Conservation (phyloP, 2,888 invertebrate species). For the Leistus spinibarbis region DNA sequence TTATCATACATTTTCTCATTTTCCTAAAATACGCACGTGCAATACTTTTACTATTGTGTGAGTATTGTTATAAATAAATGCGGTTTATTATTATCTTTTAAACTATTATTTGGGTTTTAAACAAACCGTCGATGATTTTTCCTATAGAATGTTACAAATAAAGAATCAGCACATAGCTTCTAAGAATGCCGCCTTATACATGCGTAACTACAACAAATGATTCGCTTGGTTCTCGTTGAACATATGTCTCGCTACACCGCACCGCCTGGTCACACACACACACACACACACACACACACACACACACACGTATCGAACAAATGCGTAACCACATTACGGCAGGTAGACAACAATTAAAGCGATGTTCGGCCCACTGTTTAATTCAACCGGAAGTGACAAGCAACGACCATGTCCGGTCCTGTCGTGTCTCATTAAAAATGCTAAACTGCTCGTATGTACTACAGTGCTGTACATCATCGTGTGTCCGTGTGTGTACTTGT, state of each 20-base stretch:
- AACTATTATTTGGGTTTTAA: too few relatives aligned
- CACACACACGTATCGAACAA: background rate
- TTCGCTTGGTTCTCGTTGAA: too few relatives aligned
- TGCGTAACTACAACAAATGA: too few relatives aligned
- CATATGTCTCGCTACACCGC: background rate
- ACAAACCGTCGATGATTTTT: too few relatives aligned
- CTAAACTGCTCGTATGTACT: slow-evolving; percentile 17
- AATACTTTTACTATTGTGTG: too few relatives aligned
- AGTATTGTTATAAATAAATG: too few relatives aligned
- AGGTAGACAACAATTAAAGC: slow-evolving; percentile 13
- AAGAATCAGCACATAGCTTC: too few relatives aligned
- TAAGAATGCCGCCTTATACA: too few relatives aligned
- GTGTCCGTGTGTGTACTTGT: background rate
- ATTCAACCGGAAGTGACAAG: slow-evolving; percentile 5
- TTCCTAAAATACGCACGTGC: too few relatives aligned
- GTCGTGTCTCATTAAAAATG: slow-evolving; percentile 20
- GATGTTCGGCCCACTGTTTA: background rate
- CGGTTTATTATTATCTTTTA: too few relatives aligned
- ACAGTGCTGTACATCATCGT: background rate
- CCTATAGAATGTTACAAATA: too few relatives aligned
- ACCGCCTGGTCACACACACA: background rate
- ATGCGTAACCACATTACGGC: background rate
- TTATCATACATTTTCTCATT: too few relatives aligned
- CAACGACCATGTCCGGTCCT: slow-evolving; percentile 17
- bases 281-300: background rate